These are phyloP conservation scores for Nebria ingens DNA, from an alignment of 1,140 invertebrate species.

Conservation along the genomic window DNA sequence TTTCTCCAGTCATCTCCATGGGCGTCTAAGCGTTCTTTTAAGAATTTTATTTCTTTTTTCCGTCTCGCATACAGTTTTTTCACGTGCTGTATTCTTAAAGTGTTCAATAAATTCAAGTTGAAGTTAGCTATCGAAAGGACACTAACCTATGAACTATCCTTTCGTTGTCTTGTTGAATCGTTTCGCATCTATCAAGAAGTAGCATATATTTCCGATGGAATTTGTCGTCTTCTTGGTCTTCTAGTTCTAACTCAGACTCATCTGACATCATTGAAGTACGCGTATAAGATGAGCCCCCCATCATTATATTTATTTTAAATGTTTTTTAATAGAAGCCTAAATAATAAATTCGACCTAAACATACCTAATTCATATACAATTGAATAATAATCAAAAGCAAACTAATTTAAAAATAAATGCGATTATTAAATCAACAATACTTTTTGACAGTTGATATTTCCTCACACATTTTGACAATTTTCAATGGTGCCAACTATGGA, in stretches of 20 bases:
- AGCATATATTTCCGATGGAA: conserved; percentile 52
- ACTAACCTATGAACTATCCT: conserved; percentile 48
- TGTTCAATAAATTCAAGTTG: conserved; percentile 10
- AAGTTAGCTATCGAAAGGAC: neutral
- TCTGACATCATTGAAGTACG: conserved; percentile 29
- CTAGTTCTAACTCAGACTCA: conserved; percentile 33
- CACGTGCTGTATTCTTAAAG: conserved; percentile 45
- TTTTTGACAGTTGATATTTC: too few species aligned
- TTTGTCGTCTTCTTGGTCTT: conserved; percentile 41
- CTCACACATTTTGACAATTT: too few species aligned
- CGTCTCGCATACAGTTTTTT: conserved; percentile 45
- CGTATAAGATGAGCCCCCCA: neutral
- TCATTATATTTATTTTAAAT: neutral
- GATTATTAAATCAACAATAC: too few species aligned
- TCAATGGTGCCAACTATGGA: too few species aligned
- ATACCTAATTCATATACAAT: neutral
- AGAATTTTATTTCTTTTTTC: conserved; percentile 43
- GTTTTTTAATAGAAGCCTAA: neutral
- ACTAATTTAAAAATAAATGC: too few species aligned
- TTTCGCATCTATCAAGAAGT: conserved; percentile 50
- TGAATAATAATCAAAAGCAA: too few species aligned
- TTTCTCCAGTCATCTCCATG: conserved; percentile 39
- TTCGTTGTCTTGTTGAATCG: conserved; percentile 53
- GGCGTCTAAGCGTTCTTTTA: conserved; percentile 39
- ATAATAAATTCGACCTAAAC: neutral